Base-by-base conservation (phyloP, 2,888 invertebrate genomes). In the Leucophenga montana region DNA sequence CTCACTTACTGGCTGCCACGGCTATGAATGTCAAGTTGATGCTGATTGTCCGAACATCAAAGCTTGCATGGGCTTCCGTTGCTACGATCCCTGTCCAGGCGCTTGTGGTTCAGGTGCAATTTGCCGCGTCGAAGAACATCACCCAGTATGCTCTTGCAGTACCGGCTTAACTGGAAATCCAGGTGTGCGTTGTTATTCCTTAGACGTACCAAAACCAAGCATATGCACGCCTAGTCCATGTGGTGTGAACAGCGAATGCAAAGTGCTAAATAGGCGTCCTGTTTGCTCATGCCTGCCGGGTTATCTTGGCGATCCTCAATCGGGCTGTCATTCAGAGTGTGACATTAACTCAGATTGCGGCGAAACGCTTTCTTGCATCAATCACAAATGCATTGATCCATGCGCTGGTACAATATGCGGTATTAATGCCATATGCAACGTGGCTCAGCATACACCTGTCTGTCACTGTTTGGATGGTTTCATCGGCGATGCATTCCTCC, bases 321-420 rank as follows among this genome's bases (percentile, higher is more conserved):
- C 90, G 66, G 95, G 94, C 78, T 96, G 93, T 85, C 91, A 91
- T 84, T 94, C 95, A 27, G 95, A 95, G 89, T 95, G 95, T 87
- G 90, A 92, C n/a, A 91, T 94, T 80, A 95, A 95, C 87, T 93
- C 95, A 0, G 95, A 96, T 80, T 96, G 96, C 87, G 90, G 92
- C 13, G 88, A 91, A 3, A 91, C 93, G 77, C 92, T 93, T 86
- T 92, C 95, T 16, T 96, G 96, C 85, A 89, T 95, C 14, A 92
- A 94, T 81, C 91, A 92, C 79, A 92, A 93, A 82, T 95, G 95
- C 84, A 88, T 90, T 70, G 93, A 94, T 88, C 94, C 95, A 22
- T 96, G 95, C 84, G 89, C 91, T 46, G 92, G 91, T 57, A 92
- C 92, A 73, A 89, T 95, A 54, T 97, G 97, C 85, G 96, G 96